Evolutionary conservation across 1,140 invertebrate species (phyloP), one percentile per base, ranked within the genome.

Genomic region (Matsumurasca onukii): DNA sequence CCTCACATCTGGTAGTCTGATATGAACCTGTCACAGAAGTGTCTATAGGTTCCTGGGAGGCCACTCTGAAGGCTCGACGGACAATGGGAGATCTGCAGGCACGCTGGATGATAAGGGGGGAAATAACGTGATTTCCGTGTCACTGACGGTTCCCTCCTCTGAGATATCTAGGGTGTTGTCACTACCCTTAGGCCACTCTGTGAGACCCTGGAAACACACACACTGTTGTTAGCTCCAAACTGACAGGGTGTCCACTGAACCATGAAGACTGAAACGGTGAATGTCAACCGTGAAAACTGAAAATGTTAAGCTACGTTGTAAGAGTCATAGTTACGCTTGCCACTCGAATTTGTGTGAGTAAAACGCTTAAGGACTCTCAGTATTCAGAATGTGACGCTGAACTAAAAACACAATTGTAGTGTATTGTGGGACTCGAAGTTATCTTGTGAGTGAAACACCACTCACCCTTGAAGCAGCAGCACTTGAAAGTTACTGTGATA

Each of bases 41-140:
- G n/a, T 39, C 17, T 39, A 39, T 39, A 17, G 17, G 34, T 39
- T 39, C 34, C 17, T 39, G 17, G 34, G 34, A 17, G 81, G 49
- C 13, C 22, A 52, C 49, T 52, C 49, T 5, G 49, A 22, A n/a
- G 49, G 22, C 12, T 52, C n/a, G n/a, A n/a, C n/a, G n/a, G n/a
- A n/a, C n/a, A n/a, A 22, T 52, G 3, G 12, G 5, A 22, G 49
- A 22, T 52, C 12, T 3, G 12, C 5, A 22, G 49, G 49, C 49
- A 52, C 12, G 22, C 49, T 52, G 22, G 49, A 5, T 5, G 49
- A 52, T 20, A 52, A 24, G 12, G 49, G 49, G 5, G 49, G 22
- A 22, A 52, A 52, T 52, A 20, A 5, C 3, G 49, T 15, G 3
- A 52, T 3, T 3, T 52, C 49, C 49, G 5, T 22, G 3, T 52